Conservation (phyloP, 2,113 vertebrate species). For the Cyprinodon variegatus region DNA sequence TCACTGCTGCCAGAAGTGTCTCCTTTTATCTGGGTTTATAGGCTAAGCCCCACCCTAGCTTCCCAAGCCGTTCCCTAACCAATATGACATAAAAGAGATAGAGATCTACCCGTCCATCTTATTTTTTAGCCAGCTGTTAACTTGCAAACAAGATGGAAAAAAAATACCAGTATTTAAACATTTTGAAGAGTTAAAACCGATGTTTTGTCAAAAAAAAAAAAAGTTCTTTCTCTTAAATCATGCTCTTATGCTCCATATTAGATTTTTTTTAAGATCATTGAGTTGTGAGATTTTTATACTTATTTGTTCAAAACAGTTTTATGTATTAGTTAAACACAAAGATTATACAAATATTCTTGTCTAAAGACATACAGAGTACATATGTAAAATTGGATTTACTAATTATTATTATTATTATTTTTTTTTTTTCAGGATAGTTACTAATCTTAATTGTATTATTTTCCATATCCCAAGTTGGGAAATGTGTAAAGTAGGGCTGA, state of each 20-base stretch:
- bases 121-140: neutral
- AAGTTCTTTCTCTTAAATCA: too few species aligned
- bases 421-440: too few species aligned
- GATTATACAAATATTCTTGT: neutral
- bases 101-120: conserved; percentile 2
- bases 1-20: conserved; percentile 39
- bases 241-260: too few species aligned
- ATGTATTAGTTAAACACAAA: too few species aligned
- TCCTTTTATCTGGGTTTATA: conserved; percentile 62
- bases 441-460: too few species aligned
- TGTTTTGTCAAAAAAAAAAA: neutral
- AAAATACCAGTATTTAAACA: neutral
- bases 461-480: neutral
- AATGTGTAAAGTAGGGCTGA: neutral
- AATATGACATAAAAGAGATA: conserved; percentile 25
- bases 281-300: too few species aligned
- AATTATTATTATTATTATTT: too few species aligned
- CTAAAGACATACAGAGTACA: neutral
- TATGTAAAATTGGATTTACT: too few species aligned
- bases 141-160: neutral
- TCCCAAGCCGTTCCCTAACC: conserved; percentile 11
- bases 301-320: too few species aligned
- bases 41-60: conserved; percentile 28
- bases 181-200: conserved; percentile 7
- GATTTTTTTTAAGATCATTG: too few species aligned